phyloP scores from a whole-genome alignment of 2,888 invertebrate genomes.

The Lampropteryx suffumata region DNA sequence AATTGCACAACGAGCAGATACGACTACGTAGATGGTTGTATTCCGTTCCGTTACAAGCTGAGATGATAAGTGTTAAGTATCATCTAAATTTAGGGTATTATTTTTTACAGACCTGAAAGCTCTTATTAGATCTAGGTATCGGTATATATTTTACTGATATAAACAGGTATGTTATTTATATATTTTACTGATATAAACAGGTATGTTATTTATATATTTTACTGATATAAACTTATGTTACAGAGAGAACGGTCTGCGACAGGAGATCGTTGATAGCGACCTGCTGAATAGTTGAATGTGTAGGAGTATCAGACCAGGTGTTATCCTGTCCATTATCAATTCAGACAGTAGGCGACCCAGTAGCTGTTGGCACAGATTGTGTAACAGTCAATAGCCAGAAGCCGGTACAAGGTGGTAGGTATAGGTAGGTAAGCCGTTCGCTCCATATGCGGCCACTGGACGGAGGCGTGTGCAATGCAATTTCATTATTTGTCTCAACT shows the following conservation, averaged over 20 bases:
- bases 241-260: constrained; percentile 2
- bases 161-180: too few relatives aligned
- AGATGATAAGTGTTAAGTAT: too few relatives aligned
- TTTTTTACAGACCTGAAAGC: too few relatives aligned
- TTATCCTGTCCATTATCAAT: constrained; percentile 70
- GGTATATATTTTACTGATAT: too few relatives aligned
- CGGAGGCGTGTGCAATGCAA: constrained; percentile 14
- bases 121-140: too few relatives aligned
- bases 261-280: constrained; percentile 13
- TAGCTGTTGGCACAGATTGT: constrained; percentile 19
- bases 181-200: too few relatives aligned
- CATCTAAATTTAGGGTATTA: too few relatives aligned
- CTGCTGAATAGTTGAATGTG: constrained; percentile 27
- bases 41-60: too few relatives aligned
- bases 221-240: neutral
- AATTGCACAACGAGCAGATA: constrained; percentile 14
- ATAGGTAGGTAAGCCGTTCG: constrained; percentile 1
- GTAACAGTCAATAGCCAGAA: neutral
- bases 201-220: too few relatives aligned
- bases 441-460: constrained; percentile 13
- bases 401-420: neutral
- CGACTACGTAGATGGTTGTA: too few relatives aligned
- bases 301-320: constrained; percentile 60
- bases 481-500: constrained; percentile 17
- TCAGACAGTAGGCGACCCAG: constrained; percentile 43